Percentiles rank a stretch among this genome's conserved stretches.
These are phyloP conservation scores for Phytoseiulus persimilis DNA, from an alignment of 2,888 invertebrate species.

Conservation along the genomic window DNA sequence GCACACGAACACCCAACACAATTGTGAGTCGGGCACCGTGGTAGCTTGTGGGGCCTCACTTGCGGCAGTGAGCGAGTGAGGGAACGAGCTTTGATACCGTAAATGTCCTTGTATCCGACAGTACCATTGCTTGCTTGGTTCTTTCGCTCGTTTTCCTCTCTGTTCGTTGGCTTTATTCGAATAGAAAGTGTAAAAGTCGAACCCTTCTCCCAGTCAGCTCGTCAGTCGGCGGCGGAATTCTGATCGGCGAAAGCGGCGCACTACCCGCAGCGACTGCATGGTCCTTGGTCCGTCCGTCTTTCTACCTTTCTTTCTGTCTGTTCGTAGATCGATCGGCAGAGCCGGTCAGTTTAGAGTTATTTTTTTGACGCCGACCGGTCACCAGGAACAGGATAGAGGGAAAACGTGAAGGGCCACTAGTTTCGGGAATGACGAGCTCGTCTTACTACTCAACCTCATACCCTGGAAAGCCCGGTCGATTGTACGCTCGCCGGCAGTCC, in stretches of 20 bases:
- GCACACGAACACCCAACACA: not conserved
- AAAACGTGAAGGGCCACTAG: not conserved
- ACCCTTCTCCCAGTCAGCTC: not conserved
- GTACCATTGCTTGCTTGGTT: not conserved
- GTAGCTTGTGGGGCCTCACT: not conserved
- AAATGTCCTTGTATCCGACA: not conserved
- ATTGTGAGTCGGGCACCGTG: not conserved
- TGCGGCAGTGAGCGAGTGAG: not conserved
- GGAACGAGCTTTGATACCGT: not conserved
- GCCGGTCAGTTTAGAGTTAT: not conserved
- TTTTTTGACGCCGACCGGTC: not conserved
- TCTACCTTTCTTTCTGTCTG: not conserved
- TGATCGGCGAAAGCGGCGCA: not conserved
- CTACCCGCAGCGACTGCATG: not conserved
- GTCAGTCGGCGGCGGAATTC: not conserved
- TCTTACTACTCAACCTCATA: not conserved
- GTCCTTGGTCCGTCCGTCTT: not conserved
- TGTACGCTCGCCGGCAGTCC: not conserved
- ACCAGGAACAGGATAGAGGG: not conserved
- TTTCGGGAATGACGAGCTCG: not conserved
- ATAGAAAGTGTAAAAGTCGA: not conserved
- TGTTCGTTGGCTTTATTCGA: not conserved
- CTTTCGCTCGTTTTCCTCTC: not conserved
- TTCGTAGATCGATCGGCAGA: not conserved
- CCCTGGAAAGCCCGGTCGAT: not conserved